Base-by-base conservation (phyloP, 35 echinoderm and acorn worm genomes). In the Ophiothrix spiculata region DNA sequence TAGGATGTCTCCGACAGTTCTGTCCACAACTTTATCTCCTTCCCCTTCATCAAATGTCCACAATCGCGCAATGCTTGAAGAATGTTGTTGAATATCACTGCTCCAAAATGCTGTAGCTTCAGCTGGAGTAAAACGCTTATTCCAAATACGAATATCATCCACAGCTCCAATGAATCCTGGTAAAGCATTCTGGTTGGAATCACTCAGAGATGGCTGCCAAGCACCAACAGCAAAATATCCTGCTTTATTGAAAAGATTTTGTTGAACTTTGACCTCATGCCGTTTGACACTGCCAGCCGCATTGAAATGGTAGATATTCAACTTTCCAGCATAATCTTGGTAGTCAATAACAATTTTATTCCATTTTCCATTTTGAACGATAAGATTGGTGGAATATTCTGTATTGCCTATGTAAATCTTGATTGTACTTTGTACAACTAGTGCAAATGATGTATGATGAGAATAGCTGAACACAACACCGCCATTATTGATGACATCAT, bases 1-100 rank as follows among this genome's bases (percentile, higher is more conserved):
- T 10, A 97, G 76, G 14, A 37, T 29, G 29, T 80, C 54, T 17
- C 83, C 83, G 36, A 34, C 38, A 31, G 92, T 83, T 33, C 17
- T 25, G 75, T 97, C 94, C 36, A 54, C 75, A 37, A 87, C 83
- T 29, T 73, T 16, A 21, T 41, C 56, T 63, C 94, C 94, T 80
- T 97, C 78, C 63, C 90, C 94, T 82, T 97, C 94, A 79, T 97
- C 87, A 74, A 97, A 89, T 76, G 90, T 86, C 94, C 94, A 97
- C 31, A 79, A 86, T 39, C 74, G 81, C 1, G 69, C 79, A 31
- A 97, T 33, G 23, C 81, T 83, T 56, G 56, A 35, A 31, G 76
- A 80, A 78, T 85, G 35, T 3, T 41, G 28, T 60, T 81, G 56
- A 39, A 91, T 36, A 3, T 76, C n/a, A n/a, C 38, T 77, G 39